Evolutionary conservation across 2,113 vertebrate genomes (phyloP).

Genomic region (Elaphurus davidianus): DNA sequence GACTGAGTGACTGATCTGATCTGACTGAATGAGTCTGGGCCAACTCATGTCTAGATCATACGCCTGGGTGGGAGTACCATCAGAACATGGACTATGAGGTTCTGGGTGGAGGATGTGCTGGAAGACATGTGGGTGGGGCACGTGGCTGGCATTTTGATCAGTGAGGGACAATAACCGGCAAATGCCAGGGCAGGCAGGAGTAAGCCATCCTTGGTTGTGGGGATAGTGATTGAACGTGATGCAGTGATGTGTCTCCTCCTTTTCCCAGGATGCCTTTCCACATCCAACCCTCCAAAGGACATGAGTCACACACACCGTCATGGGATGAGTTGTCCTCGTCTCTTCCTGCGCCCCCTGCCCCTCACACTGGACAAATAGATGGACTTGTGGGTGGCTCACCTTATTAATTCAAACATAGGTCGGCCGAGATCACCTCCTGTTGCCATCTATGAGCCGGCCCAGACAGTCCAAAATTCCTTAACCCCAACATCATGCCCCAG

Average conservation of each 20-base stretch:
- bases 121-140: background rate
- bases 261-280: background rate
- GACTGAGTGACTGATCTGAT: background rate
- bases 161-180: no score
- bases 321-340: rapidly evolving
- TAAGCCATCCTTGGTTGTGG: background rate
- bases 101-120: background rate
- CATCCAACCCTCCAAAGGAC: background rate
- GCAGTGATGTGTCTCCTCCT: rapidly evolving
- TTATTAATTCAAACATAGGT: background rate
- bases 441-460: background rate
- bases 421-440: background rate
- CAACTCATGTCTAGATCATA: background rate
- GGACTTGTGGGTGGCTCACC: background rate
- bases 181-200: background rate
- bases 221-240: no score
- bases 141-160: background rate
- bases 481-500: background rate
- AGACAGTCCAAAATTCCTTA: background rate
- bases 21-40: background rate
- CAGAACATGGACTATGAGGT: background rate
- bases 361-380: background rate
- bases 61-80: background rate
- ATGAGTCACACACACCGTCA: rapidly evolving
- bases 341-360: background rate